Evolutionary conservation across 2,888 invertebrate genomes (phyloP), one percentile per base, ranked within the genome.

Genomic region (Leptinotarsa peninsularis): DNA sequence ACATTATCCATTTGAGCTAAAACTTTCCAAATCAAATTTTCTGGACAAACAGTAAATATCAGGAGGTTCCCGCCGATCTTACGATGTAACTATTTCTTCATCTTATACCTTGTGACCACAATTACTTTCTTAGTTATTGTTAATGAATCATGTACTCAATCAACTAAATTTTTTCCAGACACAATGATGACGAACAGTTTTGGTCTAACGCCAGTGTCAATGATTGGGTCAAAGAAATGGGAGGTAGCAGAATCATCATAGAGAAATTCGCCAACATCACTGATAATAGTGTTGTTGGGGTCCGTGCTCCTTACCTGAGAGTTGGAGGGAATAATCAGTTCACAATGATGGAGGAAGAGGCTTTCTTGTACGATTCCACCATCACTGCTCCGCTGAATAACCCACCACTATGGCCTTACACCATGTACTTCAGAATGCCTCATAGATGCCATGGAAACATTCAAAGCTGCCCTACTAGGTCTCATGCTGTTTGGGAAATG

Each of bases 401-500:
- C 87, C 96, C 96, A 23, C 97, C 97, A 71, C 93, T 97, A 81
- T 98, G 98, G 98, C 98, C 98, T 4, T 98, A 98, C 91, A 98
- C 98, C 75, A 95, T 98, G 94, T 98, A 98, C 91, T 98, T 97
- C 92, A 93, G 96, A 84, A 96, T 98, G 95, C 96, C 97, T 0
- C 97, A 97, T 88, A 93, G 95, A 77, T 98, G 98, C 86, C 96
- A 97, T 87, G 97, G 97, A 79, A 97, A 97, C 89, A 89, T 96
- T 75, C 97, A 97, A 88, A 95, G 93, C 87, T 97, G 96, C 87
- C 96, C 96, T 15, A 96, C 96, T 3, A 93, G 96, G 86, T 95
- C 95, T 80, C 97, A 97, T 88, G 96, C 97, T 67, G 96, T 97
- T 54, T 97, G 97, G 97, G 97, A 97, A 89, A 96, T 97, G 96